These are phyloP conservation scores for Oasisia sp. DNA, from an alignment of 2,888 invertebrate species.

Conservation along the genomic window DNA sequence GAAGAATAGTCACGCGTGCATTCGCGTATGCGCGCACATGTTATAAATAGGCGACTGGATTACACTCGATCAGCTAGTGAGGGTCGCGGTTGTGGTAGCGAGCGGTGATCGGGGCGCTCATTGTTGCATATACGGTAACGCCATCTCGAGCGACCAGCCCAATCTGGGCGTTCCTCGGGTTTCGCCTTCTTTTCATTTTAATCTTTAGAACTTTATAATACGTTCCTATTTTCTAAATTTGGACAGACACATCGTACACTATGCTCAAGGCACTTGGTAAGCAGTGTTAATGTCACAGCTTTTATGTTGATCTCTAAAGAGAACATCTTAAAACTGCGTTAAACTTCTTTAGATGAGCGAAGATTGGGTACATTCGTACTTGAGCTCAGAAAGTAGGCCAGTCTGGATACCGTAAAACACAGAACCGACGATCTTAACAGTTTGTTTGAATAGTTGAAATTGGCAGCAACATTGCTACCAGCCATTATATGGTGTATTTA, in stretches of 20 bases:
- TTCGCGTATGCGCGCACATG: too few relatives aligned
- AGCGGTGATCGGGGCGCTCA: neutral
- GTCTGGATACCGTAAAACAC: neutral
- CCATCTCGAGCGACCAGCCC: neutral
- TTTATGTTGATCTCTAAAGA: neutral
- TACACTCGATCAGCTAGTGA: too few relatives aligned
- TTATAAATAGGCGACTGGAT: too few relatives aligned
- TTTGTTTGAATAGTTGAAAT: too few relatives aligned
- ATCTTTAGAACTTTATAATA: neutral
- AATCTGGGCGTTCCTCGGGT: neutral
- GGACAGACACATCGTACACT: neutral
- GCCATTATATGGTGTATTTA: too few relatives aligned
- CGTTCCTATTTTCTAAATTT: neutral
- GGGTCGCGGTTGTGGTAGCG: too few relatives aligned
- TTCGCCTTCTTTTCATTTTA: neutral
- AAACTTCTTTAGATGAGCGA: neutral
- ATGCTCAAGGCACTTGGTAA: constrained; percentile 5
- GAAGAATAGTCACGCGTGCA: too few relatives aligned
- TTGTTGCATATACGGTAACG: neutral
- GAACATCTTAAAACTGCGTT: neutral
- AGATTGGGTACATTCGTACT: neutral
- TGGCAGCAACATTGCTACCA: too few relatives aligned
- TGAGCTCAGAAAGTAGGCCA: neutral
- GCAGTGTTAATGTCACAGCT: neutral
- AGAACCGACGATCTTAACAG: neutral